Conservation (phyloP, 2,797 vertebrate species). For the Pipistrellus pygmaeus region DNA sequence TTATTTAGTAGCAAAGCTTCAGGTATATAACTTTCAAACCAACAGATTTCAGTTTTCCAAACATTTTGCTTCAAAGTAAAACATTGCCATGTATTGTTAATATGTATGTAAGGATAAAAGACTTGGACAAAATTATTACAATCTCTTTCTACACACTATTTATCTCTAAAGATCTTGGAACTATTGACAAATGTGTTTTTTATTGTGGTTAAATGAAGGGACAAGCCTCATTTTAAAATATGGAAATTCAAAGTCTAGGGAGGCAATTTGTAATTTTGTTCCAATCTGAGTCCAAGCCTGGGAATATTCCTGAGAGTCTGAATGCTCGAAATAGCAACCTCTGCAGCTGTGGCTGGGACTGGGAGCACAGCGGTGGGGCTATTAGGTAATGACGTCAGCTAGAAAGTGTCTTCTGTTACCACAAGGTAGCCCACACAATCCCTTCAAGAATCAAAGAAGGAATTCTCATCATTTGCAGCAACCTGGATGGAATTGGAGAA, state of each 20-base stretch:
- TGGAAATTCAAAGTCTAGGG: neutral
- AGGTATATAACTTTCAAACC: neutral
- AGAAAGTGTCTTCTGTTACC: neutral
- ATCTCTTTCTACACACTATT: neutral
- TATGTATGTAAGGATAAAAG: neutral
- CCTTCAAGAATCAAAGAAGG: neutral
- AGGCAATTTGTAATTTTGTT: neutral
- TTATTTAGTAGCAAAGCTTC: constrained; percentile 5
- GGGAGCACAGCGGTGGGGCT: neutral
- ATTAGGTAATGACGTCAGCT: neutral
- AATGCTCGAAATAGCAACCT: neutral
- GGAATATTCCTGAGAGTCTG: neutral
- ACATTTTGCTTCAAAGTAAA: neutral
- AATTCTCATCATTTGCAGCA: too few relatives aligned
- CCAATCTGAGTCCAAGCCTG: neutral
- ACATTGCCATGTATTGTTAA: neutral
- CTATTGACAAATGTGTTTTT: neutral
- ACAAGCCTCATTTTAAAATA: neutral
- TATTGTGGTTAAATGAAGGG: neutral
- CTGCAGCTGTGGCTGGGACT: neutral
- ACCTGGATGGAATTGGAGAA: too few relatives aligned
- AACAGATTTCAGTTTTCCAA: constrained; percentile 15
- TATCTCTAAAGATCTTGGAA: neutral
- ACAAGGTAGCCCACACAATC: neutral
- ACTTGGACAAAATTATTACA: neutral